phyloP scores from a whole-genome alignment of 2,888 invertebrate genomes.

The Acanthosepion esculentum region DNA sequence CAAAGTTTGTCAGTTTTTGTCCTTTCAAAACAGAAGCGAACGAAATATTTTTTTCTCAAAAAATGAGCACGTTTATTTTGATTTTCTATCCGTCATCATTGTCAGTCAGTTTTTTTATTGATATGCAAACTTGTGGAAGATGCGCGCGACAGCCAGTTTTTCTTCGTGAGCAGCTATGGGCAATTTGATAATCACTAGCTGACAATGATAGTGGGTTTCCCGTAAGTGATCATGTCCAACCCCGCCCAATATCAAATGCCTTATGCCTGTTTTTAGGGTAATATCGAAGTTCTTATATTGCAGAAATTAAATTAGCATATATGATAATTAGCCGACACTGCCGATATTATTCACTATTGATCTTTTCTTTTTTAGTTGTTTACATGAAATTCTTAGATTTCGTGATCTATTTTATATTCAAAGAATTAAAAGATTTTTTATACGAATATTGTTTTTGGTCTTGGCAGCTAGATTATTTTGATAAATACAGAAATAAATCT shows the following conservation, averaged over 20 bases:
- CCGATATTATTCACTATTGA: not conserved
- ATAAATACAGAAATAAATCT: not conserved
- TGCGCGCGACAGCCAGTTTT: constrained; percentile 33
- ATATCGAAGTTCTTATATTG: not conserved
- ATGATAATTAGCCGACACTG: not conserved
- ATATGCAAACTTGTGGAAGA: constrained; percentile 12
- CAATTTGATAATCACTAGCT: not conserved
- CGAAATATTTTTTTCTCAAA: not conserved
- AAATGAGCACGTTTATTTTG: not conserved
- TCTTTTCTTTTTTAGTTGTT: not conserved
- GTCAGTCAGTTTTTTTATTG: not conserved
- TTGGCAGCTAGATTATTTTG: not conserved
- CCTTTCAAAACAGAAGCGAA: not conserved
- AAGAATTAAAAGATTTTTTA: not conserved
- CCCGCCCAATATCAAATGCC: not conserved
- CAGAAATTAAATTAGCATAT: not conserved
- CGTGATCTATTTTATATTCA: too few species aligned
- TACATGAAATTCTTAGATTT: too few species aligned
- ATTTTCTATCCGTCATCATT: not conserved
- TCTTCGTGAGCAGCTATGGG: not conserved
- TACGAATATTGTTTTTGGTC: not conserved
- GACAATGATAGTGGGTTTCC: not conserved
- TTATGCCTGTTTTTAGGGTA: not conserved
- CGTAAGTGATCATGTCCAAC: not conserved
- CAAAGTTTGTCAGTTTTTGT: not conserved